Conservation (phyloP, 2,888 invertebrate species). For the Cheilosia vulpina region DNA sequence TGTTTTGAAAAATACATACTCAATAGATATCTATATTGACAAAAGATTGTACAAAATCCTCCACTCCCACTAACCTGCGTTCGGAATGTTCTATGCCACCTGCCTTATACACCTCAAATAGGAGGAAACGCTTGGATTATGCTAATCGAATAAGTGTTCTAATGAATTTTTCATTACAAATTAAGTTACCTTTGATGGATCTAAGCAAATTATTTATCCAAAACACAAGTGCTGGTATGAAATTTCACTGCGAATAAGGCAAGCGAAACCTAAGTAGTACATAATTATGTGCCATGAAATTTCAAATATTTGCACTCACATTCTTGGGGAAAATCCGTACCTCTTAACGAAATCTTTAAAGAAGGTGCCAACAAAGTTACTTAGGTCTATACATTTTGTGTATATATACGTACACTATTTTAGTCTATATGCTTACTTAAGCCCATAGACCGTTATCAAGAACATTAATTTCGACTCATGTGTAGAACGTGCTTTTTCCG, state of each 20-base stretch:
- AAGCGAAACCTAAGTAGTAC: neutral
- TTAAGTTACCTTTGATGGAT: conserved; percentile 50
- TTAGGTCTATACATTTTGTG: conserved; percentile 8
- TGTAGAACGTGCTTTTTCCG: conserved; percentile 50
- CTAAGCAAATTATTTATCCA: conserved; percentile 12
- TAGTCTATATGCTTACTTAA: conserved; percentile 41
- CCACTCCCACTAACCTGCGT: too few species aligned
- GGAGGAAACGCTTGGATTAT: conserved; percentile 30
- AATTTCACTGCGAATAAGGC: neutral
- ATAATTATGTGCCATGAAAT: conserved; percentile 23
- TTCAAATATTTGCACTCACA: conserved; percentile 30
- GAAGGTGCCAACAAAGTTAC: conserved; percentile 53
- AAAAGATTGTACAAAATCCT: too few species aligned
- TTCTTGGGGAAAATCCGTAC: conserved; percentile 9
- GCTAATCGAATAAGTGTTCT: conserved; percentile 40
- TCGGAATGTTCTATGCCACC: too few species aligned
- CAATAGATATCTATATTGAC: too few species aligned
- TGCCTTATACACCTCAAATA: neutral
- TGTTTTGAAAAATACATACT: too few species aligned
- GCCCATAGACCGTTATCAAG: conserved; percentile 48
- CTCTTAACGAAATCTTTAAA: conserved; percentile 28
- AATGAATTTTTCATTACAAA: conserved; percentile 58
- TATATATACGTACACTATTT: conserved; percentile 34
- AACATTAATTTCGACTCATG: conserved; percentile 67
- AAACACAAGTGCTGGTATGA: neutral